Percentiles rank a stretch among this genome's conserved stretches.
phyloP scores from a whole-genome alignment of 2,888 invertebrate genomes.

The Perdita meconis region DNA sequence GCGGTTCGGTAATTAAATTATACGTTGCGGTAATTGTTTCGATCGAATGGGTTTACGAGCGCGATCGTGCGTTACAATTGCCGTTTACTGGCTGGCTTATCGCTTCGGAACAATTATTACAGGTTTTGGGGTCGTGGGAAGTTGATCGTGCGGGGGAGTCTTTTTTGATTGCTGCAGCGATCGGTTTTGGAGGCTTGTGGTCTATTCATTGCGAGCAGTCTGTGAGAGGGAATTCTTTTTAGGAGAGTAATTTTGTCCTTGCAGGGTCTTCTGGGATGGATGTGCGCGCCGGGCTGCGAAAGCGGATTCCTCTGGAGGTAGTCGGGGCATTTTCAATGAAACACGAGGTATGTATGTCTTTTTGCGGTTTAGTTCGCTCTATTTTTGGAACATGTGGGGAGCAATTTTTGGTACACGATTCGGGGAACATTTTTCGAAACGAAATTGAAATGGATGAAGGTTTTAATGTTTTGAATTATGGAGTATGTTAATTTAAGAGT shows the following conservation, averaged over 20 bases:
- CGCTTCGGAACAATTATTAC: constrained; percentile 40
- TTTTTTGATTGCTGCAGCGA: constrained; percentile 16
- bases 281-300: no score
- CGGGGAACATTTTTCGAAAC: no score
- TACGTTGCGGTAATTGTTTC: constrained; percentile 44
- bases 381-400: no score
- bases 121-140: constrained; percentile 29
- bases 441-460: no score
- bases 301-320: no score
- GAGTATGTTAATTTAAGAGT: no score
- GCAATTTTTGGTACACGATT: no score
- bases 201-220: neutral
- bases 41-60: constrained; percentile 22
- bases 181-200: neutral
- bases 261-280: neutral
- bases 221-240: neutral
- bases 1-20: constrained; percentile 33
- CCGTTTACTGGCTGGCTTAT: constrained; percentile 40
- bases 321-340: no score
- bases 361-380: no score
- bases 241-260: neutral
- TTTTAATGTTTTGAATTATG: no score
- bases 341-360: no score
- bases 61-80: constrained; percentile 34
- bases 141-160: constrained; percentile 32